A percentile compares a stretch with the other conserved stretches of the same genome.
These are phyloP conservation scores for Apus apus DNA, from an alignment of 2,113 vertebrate species.

Conservation along the genomic window DNA sequence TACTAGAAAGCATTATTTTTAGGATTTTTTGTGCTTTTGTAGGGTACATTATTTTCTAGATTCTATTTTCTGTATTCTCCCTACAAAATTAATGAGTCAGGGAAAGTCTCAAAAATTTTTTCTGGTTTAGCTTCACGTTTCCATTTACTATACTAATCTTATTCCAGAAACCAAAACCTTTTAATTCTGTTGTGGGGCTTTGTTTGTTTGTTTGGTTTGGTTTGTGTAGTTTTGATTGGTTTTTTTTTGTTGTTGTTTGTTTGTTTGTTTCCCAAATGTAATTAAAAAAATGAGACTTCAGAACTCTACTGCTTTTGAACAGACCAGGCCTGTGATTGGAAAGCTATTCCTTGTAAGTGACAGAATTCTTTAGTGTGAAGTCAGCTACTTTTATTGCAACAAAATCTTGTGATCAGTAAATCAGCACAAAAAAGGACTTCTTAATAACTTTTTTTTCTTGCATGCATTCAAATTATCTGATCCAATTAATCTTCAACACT, in stretches of 20 bases:
- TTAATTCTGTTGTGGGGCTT: neutral
- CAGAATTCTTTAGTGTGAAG: neutral
- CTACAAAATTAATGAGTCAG: neutral
- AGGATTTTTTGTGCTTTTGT: neutral
- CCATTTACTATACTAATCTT: neutral
- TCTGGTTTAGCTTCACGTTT: neutral
- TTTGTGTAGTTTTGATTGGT: too few species aligned
- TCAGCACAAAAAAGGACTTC: neutral
- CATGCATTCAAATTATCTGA: neutral
- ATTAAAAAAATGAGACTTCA: neutral
- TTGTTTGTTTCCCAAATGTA: neutral
- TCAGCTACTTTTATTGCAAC: neutral
- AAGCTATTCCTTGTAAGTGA: neutral
- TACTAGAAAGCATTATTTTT: neutral
- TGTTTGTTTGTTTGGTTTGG: too few species aligned
- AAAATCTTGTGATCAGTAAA: neutral
- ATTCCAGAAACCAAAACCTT: neutral
- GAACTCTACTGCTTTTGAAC: neutral
- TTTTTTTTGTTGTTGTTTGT: neutral
- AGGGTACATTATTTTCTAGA: neutral
- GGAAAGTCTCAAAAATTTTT: neutral
- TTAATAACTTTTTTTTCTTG: neutral
- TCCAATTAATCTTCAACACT: neutral
- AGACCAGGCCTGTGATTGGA: neutral
- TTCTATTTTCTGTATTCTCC: neutral